phyloP scores from a whole-genome alignment of 23 tunicate genomes.

The Trididemnum miniatum region DNA sequence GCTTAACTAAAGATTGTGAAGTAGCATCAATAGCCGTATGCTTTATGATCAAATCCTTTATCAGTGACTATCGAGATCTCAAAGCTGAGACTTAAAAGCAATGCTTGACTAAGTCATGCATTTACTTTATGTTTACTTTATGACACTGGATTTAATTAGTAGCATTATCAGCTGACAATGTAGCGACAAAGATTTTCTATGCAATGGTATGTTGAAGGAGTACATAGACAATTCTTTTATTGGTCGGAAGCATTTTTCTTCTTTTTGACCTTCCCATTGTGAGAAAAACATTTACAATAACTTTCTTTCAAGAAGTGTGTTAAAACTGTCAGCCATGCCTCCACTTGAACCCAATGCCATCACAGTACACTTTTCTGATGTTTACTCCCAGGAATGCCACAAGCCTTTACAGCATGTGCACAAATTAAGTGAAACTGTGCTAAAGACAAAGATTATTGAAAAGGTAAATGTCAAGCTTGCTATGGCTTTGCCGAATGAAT shows the following conservation, averaged over 20 bases:
- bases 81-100: constrained; percentile 4
- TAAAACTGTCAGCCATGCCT: background rate
- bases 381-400: background rate
- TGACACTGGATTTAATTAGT: background rate
- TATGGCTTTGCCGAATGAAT: background rate
- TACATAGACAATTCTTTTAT: background rate
- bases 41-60: background rate
- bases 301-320: background rate
- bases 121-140: background rate
- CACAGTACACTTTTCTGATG: background rate
- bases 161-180: background rate
- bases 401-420: background rate
- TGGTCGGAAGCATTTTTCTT: background rate
- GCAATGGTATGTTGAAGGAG: background rate
- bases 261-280: background rate
- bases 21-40: background rate
- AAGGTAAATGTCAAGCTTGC: background rate
- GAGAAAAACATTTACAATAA: background rate
- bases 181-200: background rate
- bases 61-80: background rate
- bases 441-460: background rate
- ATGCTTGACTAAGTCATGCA: background rate
- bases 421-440: background rate
- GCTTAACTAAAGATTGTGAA: background rate
- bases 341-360: background rate